These are phyloP conservation scores for Peromyscus aztecus DNA, from an alignment of 2,797 vertebrate species.

Conservation along the genomic window DNA sequence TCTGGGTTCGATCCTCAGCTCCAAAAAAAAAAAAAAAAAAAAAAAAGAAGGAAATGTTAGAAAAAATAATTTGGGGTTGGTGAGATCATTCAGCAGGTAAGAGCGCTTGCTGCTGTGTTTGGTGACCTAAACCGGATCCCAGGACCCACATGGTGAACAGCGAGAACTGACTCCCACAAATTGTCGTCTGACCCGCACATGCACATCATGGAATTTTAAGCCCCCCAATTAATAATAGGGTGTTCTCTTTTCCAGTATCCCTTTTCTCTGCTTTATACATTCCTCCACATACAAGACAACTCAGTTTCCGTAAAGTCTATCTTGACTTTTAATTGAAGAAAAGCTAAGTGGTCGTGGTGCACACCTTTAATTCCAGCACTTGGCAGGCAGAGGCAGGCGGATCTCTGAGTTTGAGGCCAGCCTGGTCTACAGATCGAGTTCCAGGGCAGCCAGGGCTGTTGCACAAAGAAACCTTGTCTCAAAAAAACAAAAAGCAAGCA, in stretches of 20 bases:
- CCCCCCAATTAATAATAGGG: background rate
- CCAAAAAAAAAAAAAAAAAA: too few relatives aligned
- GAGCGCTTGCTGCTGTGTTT: background rate
- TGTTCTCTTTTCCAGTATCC: background rate
- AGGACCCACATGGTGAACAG: background rate
- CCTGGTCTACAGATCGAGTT: too few relatives aligned
- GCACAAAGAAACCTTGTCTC: background rate
- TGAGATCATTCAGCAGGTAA: background rate
- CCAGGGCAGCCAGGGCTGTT: background rate
- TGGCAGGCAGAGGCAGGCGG: background rate
- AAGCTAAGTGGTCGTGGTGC: background rate
- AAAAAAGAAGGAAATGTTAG: background rate
- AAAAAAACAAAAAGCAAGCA: background rate
- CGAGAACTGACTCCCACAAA: background rate
- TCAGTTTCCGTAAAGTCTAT: background rate
- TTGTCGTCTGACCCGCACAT: background rate
- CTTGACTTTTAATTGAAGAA: background rate
- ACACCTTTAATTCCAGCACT: background rate
- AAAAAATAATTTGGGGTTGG: background rate
- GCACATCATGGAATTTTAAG: background rate
- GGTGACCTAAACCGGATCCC: background rate
- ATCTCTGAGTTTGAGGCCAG: background rate
- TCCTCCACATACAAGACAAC: background rate
- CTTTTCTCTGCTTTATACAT: background rate
- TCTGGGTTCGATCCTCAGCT: too few relatives aligned